phyloP scores from a whole-genome alignment of 2,888 invertebrate genomes.

The Ceramica pisi region DNA sequence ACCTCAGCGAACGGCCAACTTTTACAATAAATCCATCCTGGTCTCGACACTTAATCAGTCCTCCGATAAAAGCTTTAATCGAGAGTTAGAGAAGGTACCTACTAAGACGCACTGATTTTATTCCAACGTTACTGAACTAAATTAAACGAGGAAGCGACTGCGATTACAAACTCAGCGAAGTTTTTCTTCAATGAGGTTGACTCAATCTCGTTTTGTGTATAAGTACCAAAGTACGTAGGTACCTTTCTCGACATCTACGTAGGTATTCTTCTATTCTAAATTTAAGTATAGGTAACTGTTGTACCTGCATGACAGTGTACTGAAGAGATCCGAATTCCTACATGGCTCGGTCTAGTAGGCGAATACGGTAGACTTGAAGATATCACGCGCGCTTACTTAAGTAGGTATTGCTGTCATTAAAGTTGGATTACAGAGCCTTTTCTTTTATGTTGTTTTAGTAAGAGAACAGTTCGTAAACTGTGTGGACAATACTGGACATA shows the following conservation, averaged over 20 bases:
- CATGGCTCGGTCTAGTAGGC: neutral
- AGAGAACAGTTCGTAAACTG: neutral
- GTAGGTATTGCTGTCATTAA: neutral
- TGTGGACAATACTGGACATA: too few relatives aligned
- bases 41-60: conserved; percentile 90
- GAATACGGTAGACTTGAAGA: neutral
- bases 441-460: neutral
- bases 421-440: neutral
- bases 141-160: conserved; percentile 75
- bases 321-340: neutral
- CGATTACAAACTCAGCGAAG: conserved; percentile 70
- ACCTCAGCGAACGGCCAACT: conserved; percentile 89
- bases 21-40: conserved; percentile 90
- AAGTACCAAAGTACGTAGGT: neutral
- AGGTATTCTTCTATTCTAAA: neutral
- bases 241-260: neutral
- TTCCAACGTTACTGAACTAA: conserved; percentile 79
- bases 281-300: too few relatives aligned
- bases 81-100: conserved; percentile 84
- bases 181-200: conserved; percentile 65
- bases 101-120: conserved; percentile 80
- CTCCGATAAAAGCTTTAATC: conserved; percentile 90
- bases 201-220: conserved; percentile 43
- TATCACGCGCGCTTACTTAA: neutral
- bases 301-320: too few relatives aligned